These are phyloP conservation scores for Palythoa grandiflora DNA, from an alignment of 92 coral and sea anemone genomes.

Conservation along the genomic window DNA sequence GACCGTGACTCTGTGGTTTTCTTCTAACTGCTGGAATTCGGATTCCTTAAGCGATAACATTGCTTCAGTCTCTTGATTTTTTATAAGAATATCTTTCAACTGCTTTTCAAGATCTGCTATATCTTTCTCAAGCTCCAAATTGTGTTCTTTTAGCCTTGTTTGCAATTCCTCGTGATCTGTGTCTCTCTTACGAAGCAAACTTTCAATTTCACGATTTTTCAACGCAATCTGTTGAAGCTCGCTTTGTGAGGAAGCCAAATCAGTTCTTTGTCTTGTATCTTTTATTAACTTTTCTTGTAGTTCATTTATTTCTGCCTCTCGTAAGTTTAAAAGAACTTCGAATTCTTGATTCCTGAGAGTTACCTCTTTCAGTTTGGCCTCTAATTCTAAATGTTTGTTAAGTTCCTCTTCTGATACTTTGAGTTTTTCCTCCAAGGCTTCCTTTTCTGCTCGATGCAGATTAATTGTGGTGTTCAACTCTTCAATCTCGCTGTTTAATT, in stretches of 20 bases:
- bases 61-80: conserved; percentile 77
- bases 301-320: conserved; percentile 67
- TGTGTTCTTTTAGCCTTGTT: conserved; percentile 69
- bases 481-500: conserved; percentile 44
- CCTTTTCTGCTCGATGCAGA: conserved; percentile 64
- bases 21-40: conserved; percentile 72
- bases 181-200: conserved; percentile 78
- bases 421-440: conserved; percentile 57
- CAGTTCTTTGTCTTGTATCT: conserved; percentile 65
- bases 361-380: conserved; percentile 61
- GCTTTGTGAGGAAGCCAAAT: conserved; percentile 79
- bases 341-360: conserved; percentile 59
- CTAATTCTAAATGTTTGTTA: conserved; percentile 51
- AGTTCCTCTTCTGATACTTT: conserved; percentile 53
- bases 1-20: conserved; percentile 61
- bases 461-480: conserved; percentile 53
- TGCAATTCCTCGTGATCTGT: conserved; percentile 81
- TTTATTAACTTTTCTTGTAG: conserved; percentile 75
- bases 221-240: conserved; percentile 79
- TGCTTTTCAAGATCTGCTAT: conserved; percentile 76
- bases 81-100: conserved; percentile 63
- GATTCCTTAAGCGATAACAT: conserved; percentile 77
- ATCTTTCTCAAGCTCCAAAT: conserved; percentile 78
- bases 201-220: conserved; percentile 83
- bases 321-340: conserved; percentile 65